Conservation (phyloP, 2,113 vertebrate species). For the Eublepharis macularius region DNA sequence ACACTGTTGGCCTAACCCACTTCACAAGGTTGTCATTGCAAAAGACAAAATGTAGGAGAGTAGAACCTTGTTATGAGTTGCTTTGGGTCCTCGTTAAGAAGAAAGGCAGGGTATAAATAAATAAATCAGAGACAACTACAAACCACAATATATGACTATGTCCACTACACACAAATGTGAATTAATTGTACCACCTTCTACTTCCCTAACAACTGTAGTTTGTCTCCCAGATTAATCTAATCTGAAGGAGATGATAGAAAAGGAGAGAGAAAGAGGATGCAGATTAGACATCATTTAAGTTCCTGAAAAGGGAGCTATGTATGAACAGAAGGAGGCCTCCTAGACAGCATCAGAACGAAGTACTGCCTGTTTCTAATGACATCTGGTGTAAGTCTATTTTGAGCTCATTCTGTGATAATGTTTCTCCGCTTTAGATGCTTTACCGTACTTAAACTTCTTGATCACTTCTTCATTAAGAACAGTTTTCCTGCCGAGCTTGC, state of each 20-base stretch:
- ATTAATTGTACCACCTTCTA: background rate
- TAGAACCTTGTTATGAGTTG: no score
- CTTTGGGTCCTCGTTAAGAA: no score
- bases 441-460: slow-evolving; percentile 64
- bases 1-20: no score
- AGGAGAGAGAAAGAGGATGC: background rate
- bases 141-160: no score
- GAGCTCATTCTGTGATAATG: slow-evolving; percentile 53
- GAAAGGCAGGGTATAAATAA: no score
- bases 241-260: background rate
- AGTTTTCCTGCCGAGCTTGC: slow-evolving; percentile 66
- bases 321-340: background rate
- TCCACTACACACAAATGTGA: no score
- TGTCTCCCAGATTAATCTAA: background rate
- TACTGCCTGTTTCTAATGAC: background rate
- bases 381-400: slow-evolving; percentile 40
- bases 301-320: slow-evolving; percentile 5
- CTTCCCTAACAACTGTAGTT: background rate
- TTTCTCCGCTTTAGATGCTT: slow-evolving; percentile 57
- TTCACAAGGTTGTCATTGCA: no score
- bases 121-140: no score
- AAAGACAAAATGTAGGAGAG: no score
- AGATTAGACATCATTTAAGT: accelerated
- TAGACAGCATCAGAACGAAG: background rate
- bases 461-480: slow-evolving; percentile 72